Base-by-base conservation (phyloP, 64 coral and sea anemone genomes). In the Stichodactyla helianthus region DNA sequence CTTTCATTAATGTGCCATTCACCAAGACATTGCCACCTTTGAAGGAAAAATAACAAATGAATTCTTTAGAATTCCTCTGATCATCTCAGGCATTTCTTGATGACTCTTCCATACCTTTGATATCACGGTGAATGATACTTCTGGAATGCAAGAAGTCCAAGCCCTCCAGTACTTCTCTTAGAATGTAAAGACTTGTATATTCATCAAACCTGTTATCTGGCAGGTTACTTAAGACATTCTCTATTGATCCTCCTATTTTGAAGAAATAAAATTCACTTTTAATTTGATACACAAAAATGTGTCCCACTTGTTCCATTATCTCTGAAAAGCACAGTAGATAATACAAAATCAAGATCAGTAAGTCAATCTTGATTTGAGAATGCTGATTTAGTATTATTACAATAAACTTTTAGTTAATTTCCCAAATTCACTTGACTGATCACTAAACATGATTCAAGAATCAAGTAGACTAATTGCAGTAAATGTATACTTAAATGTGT, bases 21-120 rank as follows among this genome's bases (percentile, higher is more conserved):
- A 92, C 52, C 4, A 98, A 91, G 77, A 98, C 79, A 79, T 98
- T 98, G 25, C 55, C 95, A 58, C 89, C 95, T 98, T 11, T 19
- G 71, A 13, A 67, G 17, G 56, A 79, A 87, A 27, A 88, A 54
- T 14, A 44, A 74, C 1, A 74, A 70, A 20, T 6, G 7, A 7
- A 70, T 27, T 31, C 4, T 27, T 35, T 10, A 74, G 9, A 9
- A 65, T 65, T 65, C 63, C 18, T 68, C 12, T 8, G 19, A 74
- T 12, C 12, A 62, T 81, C n/a, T 18, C 18, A 16, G 17, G 13
- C 16, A 77, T 7, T 79, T 6, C 14, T 60, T 79, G 18, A 10
- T 31, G 51, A 31, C 22, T 53, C 28, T 59, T 87, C 84, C 65
- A 58, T 59, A 96, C 94, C 94, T 58, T 93, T 93, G 8, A 96